phyloP scores from a whole-genome alignment of 2,888 invertebrate genomes.

The Melinopterus prodromus region DNA sequence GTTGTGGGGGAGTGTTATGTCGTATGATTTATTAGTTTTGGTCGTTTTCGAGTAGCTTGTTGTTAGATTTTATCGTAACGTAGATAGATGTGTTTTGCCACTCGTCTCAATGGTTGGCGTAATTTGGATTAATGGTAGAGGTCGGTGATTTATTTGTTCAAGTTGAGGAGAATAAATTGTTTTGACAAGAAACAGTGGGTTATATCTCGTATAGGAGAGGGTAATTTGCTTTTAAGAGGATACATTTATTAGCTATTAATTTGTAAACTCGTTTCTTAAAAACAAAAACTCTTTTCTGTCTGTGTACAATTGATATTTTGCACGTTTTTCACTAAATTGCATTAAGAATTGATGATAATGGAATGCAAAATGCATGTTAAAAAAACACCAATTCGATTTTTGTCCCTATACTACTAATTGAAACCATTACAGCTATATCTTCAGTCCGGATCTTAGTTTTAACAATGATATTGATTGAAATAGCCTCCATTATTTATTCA shows the following conservation, averaged over 20 bases:
- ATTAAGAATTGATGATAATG: background rate
- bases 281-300: no score
- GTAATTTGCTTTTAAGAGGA: no score
- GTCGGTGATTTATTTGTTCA: background rate
- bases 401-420: background rate
- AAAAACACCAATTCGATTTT: background rate
- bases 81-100: background rate
- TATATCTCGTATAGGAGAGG: background rate
- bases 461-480: constrained; percentile 33
- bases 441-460: constrained; percentile 12
- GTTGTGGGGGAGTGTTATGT: no score
- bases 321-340: background rate
- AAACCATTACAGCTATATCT: background rate
- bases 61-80: background rate
- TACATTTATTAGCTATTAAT: no score
- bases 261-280: no score
- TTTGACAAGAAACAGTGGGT: background rate
- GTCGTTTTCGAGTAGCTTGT: background rate
- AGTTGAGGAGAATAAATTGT: background rate
- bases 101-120: background rate
- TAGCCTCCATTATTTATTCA: constrained; percentile 38
- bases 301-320: background rate
- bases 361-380: background rate
- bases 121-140: background rate
- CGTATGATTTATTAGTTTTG: background rate